Conservation (phyloP, 2,797 vertebrate species). For the Discoglossus pictus region DNA sequence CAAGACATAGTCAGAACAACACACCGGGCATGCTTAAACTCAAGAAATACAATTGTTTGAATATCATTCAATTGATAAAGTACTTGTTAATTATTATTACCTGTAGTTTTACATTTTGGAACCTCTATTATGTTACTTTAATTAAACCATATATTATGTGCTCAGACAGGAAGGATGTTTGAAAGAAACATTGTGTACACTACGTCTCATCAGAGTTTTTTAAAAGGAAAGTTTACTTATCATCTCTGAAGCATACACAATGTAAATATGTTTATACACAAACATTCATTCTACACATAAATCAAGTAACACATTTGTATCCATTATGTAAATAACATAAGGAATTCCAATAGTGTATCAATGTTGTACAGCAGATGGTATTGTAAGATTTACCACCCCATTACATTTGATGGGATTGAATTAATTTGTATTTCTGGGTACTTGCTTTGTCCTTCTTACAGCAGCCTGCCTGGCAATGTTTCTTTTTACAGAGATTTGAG, state of each 20-base stretch:
- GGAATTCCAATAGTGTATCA: conserved; percentile 79
- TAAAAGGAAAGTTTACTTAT: conserved; percentile 28
- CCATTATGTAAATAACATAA: conserved; percentile 84
- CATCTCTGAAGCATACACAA: conserved; percentile 67
- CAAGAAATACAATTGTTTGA: too few relatives aligned
- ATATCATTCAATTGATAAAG: too few relatives aligned
- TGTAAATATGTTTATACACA: conserved; percentile 72
- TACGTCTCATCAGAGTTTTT: too few relatives aligned
- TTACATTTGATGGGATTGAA: conserved; percentile 83
- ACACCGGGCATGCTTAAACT: too few relatives aligned
- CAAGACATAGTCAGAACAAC: too few relatives aligned
- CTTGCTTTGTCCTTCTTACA: conserved; percentile 73
- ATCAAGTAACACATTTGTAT: conserved; percentile 76
- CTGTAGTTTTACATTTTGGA: too few relatives aligned
- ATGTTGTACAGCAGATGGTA: conserved; percentile 78
- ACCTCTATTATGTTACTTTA: too few relatives aligned
- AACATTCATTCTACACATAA: conserved; percentile 72
- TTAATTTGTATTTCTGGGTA: conserved; percentile 82
- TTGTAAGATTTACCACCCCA: conserved; percentile 82
- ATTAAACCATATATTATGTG: too few relatives aligned
- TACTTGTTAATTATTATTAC: too few relatives aligned
- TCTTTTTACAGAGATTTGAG: conserved; percentile 78
- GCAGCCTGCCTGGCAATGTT: conserved; percentile 69
- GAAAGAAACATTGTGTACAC: too few relatives aligned
- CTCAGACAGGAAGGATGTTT: too few relatives aligned